These are phyloP conservation scores for Anoura caudifer DNA, from an alignment of 2,113 vertebrate species.

Conservation along the genomic window DNA sequence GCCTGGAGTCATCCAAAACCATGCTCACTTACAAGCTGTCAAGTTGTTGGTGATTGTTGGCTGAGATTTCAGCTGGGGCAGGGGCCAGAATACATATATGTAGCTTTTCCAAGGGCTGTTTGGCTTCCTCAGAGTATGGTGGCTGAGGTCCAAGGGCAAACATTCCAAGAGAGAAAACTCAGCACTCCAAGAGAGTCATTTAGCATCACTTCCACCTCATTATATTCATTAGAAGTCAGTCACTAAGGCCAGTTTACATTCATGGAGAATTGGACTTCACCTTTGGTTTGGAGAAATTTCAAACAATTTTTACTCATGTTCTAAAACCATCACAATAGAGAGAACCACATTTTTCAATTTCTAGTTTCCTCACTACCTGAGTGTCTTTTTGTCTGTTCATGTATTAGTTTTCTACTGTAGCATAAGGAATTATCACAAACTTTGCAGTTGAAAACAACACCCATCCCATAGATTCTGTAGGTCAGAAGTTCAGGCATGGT, in stretches of 20 bases:
- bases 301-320: neutral
- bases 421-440: neutral
- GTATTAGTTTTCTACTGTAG: neutral
- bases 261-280: neutral
- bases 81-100: conserved; percentile 13
- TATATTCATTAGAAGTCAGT: neutral
- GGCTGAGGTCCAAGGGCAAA: conserved; percentile 15
- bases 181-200: neutral
- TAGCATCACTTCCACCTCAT: conserved; percentile 30
- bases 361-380: neutral
- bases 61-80: neutral
- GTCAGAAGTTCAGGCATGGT: neutral
- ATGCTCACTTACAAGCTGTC: conserved; percentile 2
- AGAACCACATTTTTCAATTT: neutral
- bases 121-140: neutral
- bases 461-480: neutral
- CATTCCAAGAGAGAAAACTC: conserved; percentile 16
- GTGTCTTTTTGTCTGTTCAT: neutral
- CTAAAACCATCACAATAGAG: neutral
- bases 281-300: neutral
- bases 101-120: neutral
- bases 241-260: neutral
- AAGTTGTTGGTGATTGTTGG: neutral
- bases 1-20: neutral
- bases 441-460: neutral